phyloP scores from a whole-genome alignment of 2,888 invertebrate species.

The Lutraria lutraria region DNA sequence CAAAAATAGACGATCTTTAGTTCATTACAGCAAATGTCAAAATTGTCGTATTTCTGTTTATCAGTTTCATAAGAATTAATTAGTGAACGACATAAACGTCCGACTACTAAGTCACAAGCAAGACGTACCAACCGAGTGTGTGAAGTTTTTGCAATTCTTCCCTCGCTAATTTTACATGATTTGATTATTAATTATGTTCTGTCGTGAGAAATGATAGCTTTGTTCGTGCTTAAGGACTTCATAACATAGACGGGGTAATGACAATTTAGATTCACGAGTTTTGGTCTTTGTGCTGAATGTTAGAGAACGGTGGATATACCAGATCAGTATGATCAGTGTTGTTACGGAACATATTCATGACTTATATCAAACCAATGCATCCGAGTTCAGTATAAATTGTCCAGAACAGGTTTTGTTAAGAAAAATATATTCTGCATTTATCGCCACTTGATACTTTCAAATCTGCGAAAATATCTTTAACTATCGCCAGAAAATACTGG shows the following conservation, averaged over 20 bases:
- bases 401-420: too few relatives aligned
- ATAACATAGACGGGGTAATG: neutral
- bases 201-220: neutral
- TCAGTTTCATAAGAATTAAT: neutral
- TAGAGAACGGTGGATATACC: too few relatives aligned
- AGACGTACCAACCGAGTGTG: neutral
- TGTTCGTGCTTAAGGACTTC: neutral
- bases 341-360: too few relatives aligned
- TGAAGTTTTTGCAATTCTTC: constrained; percentile 36
- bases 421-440: too few relatives aligned
- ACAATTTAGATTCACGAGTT: neutral
- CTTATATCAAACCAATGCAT: too few relatives aligned
- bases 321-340: too few relatives aligned
- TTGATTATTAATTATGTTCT: constrained; percentile 22
- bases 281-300: too few relatives aligned
- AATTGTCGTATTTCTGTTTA: neutral
- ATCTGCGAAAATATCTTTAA: too few relatives aligned
- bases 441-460: too few relatives aligned
- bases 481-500: neutral
- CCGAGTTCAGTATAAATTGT: too few relatives aligned
- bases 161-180: neutral
- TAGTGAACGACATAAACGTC: constrained; percentile 2
- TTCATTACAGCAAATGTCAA: constrained; percentile 19
- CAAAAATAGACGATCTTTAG: constrained; percentile 8
- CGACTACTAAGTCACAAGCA: neutral